Conservation (phyloP, 1,140 invertebrate genomes). For the Nebria ingens region DNA sequence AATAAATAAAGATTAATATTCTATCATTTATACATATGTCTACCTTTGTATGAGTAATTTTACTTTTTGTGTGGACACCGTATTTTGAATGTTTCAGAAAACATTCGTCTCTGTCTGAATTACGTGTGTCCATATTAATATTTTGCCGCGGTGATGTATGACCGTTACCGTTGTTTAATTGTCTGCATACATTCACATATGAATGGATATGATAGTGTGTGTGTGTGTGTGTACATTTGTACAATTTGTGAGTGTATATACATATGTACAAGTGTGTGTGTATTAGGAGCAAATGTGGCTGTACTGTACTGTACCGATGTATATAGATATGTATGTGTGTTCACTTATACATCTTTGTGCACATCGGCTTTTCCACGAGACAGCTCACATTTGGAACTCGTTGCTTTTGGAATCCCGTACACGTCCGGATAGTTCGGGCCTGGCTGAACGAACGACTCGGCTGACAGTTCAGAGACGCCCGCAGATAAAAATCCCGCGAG, state of each 20-base stretch:
- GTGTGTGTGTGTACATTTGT: background rate
- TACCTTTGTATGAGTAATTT: no score
- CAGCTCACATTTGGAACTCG: background rate
- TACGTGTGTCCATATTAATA: slow-evolving; percentile 5
- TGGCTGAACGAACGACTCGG: background rate
- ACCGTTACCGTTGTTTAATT: slow-evolving; percentile 2
- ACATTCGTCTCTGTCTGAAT: slow-evolving; percentile 6
- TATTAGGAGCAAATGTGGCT: background rate
- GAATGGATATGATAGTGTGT: no score
- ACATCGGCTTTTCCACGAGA: no score
- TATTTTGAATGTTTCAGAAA: slow-evolving; percentile 1
- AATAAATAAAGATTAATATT: slow-evolving; percentile 6
- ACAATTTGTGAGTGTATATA: no score
- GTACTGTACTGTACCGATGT: no score
- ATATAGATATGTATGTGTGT: no score
- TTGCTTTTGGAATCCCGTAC: background rate
- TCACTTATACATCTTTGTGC: background rate
- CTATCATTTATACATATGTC: no score
- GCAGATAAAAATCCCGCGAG: background rate
- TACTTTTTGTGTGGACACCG: background rate
- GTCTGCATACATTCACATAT: background rate
- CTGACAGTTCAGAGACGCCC: background rate
- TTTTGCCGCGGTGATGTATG: background rate
- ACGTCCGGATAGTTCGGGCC: background rate
- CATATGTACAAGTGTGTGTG: background rate